phyloP scores from a whole-genome alignment of 2,888 invertebrate species.

The Halictus ligatus region DNA sequence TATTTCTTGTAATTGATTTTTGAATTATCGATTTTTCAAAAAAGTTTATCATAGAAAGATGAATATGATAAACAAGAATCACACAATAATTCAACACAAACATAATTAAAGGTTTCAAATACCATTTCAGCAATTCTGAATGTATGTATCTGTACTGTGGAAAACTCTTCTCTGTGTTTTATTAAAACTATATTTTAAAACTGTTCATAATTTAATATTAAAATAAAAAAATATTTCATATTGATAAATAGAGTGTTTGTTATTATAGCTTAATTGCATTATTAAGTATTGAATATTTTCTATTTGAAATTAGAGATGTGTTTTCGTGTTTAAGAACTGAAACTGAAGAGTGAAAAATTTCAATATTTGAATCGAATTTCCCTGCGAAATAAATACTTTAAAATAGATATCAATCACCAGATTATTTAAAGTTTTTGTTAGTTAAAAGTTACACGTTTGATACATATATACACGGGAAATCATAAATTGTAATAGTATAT shows the following conservation, averaged over 20 bases:
- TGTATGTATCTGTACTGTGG: no score
- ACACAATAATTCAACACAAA: no score
- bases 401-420: no score
- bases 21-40: no score
- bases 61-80: no score
- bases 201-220: background rate
- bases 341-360: background rate
- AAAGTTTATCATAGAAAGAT: no score
- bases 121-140: no score
- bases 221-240: background rate
- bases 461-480: background rate
- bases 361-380: background rate
- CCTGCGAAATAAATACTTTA: no score
- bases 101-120: no score
- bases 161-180: background rate
- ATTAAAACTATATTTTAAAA: background rate
- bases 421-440: background rate
- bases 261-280: background rate
- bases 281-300: no score
- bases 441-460: background rate
- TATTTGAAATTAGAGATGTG: no score
- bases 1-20: no score
- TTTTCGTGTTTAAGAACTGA: background rate
- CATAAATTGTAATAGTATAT: background rate
- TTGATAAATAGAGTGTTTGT: background rate